phyloP scores from a whole-genome alignment of 2,113 vertebrate genomes.

The Condylura cristata region DNA sequence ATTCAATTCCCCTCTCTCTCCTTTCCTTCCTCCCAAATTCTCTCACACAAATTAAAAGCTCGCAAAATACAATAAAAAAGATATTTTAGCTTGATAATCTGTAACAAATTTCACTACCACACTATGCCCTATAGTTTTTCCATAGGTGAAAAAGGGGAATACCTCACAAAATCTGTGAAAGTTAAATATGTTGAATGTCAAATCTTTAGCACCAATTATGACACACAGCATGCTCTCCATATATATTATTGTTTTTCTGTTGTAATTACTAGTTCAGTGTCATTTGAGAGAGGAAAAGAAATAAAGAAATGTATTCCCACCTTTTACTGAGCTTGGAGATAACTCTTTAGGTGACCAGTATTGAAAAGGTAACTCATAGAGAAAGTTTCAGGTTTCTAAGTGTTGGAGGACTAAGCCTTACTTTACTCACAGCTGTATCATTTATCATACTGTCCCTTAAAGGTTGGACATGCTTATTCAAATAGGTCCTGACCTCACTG shows the following conservation, averaged over 20 bases:
- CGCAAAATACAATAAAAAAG: constrained; percentile 30
- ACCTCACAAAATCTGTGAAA: background rate
- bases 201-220: background rate
- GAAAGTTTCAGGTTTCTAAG: constrained; percentile 24
- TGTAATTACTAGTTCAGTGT: background rate
- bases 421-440: background rate
- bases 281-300: background rate
- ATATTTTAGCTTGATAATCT: background rate
- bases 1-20: background rate
- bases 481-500: background rate
- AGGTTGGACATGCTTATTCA: constrained; percentile 8
- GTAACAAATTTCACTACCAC: background rate
- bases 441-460: background rate
- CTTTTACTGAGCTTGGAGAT: constrained; percentile 13
- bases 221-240: background rate
- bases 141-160: constrained; percentile 4
- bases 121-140: background rate
- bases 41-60: background rate
- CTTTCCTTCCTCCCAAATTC: background rate
- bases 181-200: background rate
- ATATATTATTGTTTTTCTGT: constrained; percentile 29
- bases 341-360: constrained; percentile 1
- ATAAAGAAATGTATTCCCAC: background rate
- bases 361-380: constrained; percentile 24
- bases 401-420: background rate